A percentile compares a stretch with the other conserved stretches of the same genome.
Evolutionary conservation across 2,113 vertebrate genomes (phyloP).

Genomic region (Percina caprodes): DNA sequence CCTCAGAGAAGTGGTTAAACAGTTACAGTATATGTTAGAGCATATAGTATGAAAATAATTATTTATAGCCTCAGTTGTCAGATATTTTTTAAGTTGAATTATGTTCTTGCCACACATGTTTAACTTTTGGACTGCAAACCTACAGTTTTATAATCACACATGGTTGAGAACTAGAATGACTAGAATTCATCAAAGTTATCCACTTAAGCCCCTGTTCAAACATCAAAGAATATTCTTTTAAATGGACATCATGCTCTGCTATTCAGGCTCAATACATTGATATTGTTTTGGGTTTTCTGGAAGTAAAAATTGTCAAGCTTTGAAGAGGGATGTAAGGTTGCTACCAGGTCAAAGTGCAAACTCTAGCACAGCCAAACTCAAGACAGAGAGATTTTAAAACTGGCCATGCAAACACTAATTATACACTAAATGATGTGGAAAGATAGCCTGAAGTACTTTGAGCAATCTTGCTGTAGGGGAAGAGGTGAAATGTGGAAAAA

Average conservation of each 20-base stretch:
- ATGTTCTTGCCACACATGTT: background rate
- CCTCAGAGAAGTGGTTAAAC: background rate
- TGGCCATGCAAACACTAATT: conserved; percentile 79
- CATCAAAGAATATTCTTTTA: background rate
- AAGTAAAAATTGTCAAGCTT: conserved; percentile 5
- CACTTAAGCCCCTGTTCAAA: background rate
- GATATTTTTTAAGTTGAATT: background rate
- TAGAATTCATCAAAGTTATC: background rate
- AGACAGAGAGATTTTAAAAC: conserved; percentile 50
- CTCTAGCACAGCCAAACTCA: conserved; percentile 35
- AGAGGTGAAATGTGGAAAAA: conserved; percentile 86
- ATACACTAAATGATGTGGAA: conserved; percentile 86
- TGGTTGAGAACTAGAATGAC: background rate
- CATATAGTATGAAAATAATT: background rate
- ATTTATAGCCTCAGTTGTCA: background rate
- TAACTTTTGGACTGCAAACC: background rate
- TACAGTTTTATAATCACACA: background rate
- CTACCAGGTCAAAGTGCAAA: conserved; percentile 40
- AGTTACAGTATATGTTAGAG: background rate
- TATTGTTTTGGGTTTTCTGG: conserved; percentile 15
- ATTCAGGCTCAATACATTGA: background rate
- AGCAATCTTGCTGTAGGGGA: conserved; percentile 76
- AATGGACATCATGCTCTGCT: background rate
- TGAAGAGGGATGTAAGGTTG: conserved; percentile 16
- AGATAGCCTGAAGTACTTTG: conserved; percentile 79